Base-by-base conservation (phyloP, 2,113 vertebrate genomes). In the Mastomys coucha region DNA sequence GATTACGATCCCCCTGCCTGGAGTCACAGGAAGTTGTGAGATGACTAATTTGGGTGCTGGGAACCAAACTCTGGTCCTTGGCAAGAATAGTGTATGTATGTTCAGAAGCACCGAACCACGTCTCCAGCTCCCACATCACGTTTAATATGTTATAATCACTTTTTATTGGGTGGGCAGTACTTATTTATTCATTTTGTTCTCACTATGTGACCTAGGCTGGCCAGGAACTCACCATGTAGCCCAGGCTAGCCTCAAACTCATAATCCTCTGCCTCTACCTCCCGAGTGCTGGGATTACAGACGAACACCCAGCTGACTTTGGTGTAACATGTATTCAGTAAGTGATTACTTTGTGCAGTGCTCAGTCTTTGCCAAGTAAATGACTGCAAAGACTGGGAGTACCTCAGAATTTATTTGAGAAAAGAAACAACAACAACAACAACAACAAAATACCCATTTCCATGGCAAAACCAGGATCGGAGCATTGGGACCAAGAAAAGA, bases 321-420 rank as follows among this genome's bases (percentile, higher is more conserved):
- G 42, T 51, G 65, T 14, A 51, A 42, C 26, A 91, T 65, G 81
- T 73, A 72, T 86, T 76, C 33, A 24, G 11, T 58, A 91, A 80
- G 72, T 88, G 42, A 16, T 60, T 70, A 26, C 42, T 76, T 20
- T n/a, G 8, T 69, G 51, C 39, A 86, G 20, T 20, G 53, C 42
- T 7, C 26, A 56, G 76, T 53, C 24, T 49, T 91, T 93, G 63
- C 60, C 9, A 82, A 76, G 65, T 22, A 7, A 22, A 86, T n/a
- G 26, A n/a, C 56, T 39, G 19, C n/a, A 75, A 85, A 91, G 76
- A 80, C 69, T 42, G 31, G 31, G 7, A 49, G 22, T 8, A 88
- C 4, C 14, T 77, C 60, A 76, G 33, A 51, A 28, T 90, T 78
- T 91, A 24, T 97, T 80, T 31, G n/a, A 72, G 88, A 96, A 45